Base-by-base conservation (phyloP, 2,888 invertebrate species). In the Cephus spinipes region DNA sequence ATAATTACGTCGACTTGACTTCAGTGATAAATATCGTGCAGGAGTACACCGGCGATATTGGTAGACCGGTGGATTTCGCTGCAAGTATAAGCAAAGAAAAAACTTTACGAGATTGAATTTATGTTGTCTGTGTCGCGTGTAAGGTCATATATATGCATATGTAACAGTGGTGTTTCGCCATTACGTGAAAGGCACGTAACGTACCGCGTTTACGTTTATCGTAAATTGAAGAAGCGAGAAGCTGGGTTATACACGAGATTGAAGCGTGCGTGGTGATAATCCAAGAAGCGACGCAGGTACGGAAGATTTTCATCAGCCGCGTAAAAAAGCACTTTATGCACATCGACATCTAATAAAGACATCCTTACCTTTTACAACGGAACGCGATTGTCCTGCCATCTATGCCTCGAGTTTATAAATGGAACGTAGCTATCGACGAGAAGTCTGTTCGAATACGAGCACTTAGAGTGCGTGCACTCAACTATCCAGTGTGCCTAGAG, bases 341-440 rank as follows among this genome's bases (percentile, higher is more conserved):
- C 55, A 55, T 55, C 55, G 55, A 9, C 55, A 23, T 55, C 9
- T 55, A 55, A 55, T 55, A 55, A 55, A 55, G 55, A 55, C 55
- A 55, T 55, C 55, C 55, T 55, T 55, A 23, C 23, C 9, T 55
- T 55, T 55, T 23, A 55, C 55, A 55, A 55, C 9, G 23, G 23
- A 55, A 23, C 2, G 23, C 55, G 55, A 55, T 55, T 55, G 55
- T 55, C 55, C 55, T 55, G 23, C 23, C 55, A 55, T 23, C 55
- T 55, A 55, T 55, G 55, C 55, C 55, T 55, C 73, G 73, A 76
- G 77, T 80, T 81, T 82, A 82, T 81, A 81, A 81, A 82, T 81
- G 81, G 80, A 81, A 76, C 78, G 76, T 73, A 77, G 81, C 78
- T 82, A 82, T 82, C 80, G 81, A 75, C 77, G 79, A 79, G 80